Evolutionary conservation across 53 echinoderm and acorn worm genomes (phyloP), one percentile per base, ranked within the genome.

Genomic region (Echinometra lucunter): DNA sequence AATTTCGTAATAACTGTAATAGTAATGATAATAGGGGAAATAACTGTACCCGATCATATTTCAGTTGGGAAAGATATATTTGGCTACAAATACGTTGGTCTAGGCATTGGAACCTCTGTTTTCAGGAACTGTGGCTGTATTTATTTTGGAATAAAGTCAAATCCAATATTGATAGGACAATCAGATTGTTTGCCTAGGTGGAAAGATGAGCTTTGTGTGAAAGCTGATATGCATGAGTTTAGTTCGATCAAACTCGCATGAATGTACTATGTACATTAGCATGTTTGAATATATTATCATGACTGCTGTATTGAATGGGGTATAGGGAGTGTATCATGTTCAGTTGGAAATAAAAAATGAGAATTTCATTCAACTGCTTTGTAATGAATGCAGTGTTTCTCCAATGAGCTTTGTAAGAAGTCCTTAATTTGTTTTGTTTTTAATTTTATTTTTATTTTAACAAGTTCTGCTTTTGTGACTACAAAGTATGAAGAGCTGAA

Each of bases 71-170:
- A 6, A 42, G 78, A 42, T 6, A 38, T 35, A 21, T 78, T 38
- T 19, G 38, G 30, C 25, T 63, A 1, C 30, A 28, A n/a, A 37
- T 44, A 44, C 81, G 21, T 44, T 23, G 85, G 49, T 85, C 11
- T 49, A 17, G 85, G 85, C 85, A 49, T 10, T 49, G 3, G 0
- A 15, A 49, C 9, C 27, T 85, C n/a, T 27, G 27, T 49, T 53
- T 49, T 85, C 85, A 85, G 27, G 27, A 85, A n/a, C 49, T 83
- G 11, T 27, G n/a, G 85, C 45, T 85, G 53, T 85, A 49, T 85
- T 85, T 85, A 85, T 49, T 49, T n/a, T 85, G 85, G 45, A 85
- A 85, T 30, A 45, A 85, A 85, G 49, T 85, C 85, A 53, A n/a
- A 47, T 49, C 85, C 85, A 30, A 85, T 85, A 49, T 49, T 85